Conservation (phyloP, 2,797 vertebrate genomes). For the Thunnus albacares region DNA sequence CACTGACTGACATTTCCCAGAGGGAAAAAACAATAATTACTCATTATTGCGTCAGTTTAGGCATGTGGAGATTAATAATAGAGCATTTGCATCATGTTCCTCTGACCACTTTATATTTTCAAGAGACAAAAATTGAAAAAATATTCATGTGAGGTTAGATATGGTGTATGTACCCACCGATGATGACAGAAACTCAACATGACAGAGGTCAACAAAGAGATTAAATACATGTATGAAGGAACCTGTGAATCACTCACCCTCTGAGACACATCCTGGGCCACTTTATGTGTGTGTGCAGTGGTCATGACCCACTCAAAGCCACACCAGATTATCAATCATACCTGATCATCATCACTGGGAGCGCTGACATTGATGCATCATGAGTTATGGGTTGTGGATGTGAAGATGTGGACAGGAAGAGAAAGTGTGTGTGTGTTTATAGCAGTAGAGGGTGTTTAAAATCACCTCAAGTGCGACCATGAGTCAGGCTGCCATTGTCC, state of each 20-base stretch:
- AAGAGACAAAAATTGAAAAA: not conserved
- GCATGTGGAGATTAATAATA: conserved; percentile 22
- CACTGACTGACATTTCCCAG: conserved; percentile 14
- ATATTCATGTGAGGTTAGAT: conserved; percentile 19
- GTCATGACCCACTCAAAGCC: conserved; percentile 64
- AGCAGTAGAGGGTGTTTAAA: not conserved
- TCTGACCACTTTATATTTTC: conserved; percentile 1
- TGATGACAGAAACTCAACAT: conserved; percentile 36
- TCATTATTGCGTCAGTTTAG: conserved; percentile 16
- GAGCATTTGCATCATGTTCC: conserved; percentile 21
- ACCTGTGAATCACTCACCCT: conserved; percentile 51
- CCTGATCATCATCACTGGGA: conserved; percentile 45
- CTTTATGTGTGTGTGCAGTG: not conserved
- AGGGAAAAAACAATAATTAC: conserved; percentile 37
- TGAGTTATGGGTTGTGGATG: conserved; percentile 44
- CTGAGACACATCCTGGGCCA: conserved; percentile 20
- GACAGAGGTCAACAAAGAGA: conserved; percentile 69
- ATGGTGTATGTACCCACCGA: not conserved
- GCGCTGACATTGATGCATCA: conserved; percentile 57
- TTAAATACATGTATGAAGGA: conserved; percentile 66
- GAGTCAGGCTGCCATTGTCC: conserved; percentile 25
- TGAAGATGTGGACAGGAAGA: conserved; percentile 24
- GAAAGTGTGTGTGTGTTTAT: conserved; percentile 30
- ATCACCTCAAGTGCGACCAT: conserved; percentile 14
- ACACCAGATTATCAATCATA: conserved; percentile 62